These are phyloP conservation scores for Meles meles DNA, from an alignment of 2,113 vertebrate genomes.

Conservation along the genomic window DNA sequence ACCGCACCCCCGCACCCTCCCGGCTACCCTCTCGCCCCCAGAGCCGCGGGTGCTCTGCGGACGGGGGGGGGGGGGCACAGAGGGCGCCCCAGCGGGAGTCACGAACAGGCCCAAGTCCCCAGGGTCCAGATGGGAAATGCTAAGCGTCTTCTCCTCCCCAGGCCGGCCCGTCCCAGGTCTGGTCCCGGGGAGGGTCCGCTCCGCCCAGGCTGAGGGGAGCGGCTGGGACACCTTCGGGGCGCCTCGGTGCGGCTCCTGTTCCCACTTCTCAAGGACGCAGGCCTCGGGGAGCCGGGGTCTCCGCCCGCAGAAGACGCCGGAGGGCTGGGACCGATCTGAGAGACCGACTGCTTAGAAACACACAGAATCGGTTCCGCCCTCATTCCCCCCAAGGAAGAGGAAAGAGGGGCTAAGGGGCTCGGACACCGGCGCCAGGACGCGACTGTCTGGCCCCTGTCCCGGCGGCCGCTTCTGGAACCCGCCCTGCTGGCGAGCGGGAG, in stretches of 20 bases:
- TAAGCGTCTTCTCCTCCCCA: neutral
- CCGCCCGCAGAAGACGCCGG: neutral
- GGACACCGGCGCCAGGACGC: neutral
- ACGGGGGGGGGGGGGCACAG: accelerated
- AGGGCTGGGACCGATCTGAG: neutral
- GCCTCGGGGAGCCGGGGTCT: accelerated
- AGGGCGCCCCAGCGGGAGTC: too few relatives aligned
- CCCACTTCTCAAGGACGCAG: too few relatives aligned
- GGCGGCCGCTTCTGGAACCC: neutral
- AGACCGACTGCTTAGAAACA: neutral
- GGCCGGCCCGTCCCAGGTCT: neutral
- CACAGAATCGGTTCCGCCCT: too few relatives aligned
- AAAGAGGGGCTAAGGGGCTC: too few relatives aligned
- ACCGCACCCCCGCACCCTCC: accelerated
- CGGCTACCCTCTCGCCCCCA: neutral
- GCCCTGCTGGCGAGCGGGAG: neutral
- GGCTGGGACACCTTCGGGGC: neutral
- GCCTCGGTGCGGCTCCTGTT: neutral
- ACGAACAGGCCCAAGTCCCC: neutral
- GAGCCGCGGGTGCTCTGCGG: accelerated
- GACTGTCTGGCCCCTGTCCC: neutral
- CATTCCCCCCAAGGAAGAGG: accelerated
- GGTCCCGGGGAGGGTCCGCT: accelerated
- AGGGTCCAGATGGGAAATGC: neutral
- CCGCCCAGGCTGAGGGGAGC: neutral